These are phyloP conservation scores for Barnardius zonarius DNA, from an alignment of 2,113 vertebrate species.

Conservation along the genomic window DNA sequence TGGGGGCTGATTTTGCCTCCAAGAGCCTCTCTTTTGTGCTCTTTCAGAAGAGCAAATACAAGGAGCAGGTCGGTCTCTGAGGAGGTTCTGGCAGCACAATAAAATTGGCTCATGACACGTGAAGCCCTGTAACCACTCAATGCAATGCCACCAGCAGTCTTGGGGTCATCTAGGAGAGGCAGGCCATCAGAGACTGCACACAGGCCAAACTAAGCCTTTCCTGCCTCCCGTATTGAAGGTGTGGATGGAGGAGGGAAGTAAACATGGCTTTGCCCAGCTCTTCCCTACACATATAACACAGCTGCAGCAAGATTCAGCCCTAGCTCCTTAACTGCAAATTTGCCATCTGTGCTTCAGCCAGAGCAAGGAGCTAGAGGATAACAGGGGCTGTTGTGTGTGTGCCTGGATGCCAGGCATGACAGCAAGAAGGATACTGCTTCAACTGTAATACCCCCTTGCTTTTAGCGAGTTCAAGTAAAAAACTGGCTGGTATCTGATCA, in stretches of 20 bases:
- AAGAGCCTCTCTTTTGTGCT: background rate
- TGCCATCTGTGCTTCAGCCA: background rate
- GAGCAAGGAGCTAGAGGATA: background rate
- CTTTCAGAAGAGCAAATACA: background rate
- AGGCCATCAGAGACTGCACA: background rate
- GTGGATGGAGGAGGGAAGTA: background rate
- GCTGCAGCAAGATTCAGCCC: background rate
- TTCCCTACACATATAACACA: background rate
- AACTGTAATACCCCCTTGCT: background rate
- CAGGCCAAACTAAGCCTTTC: background rate
- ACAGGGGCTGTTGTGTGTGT: background rate
- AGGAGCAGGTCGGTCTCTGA: background rate
- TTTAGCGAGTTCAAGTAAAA: background rate
- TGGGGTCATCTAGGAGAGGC: background rate
- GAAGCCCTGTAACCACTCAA: background rate
- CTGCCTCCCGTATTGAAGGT: background rate
- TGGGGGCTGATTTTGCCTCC: background rate
- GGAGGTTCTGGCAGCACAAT: background rate
- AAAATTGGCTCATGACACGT: background rate
- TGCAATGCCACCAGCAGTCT: background rate
- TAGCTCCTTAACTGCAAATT: background rate
- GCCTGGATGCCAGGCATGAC: background rate
- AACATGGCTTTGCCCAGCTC: background rate
- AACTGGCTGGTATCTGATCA: background rate
- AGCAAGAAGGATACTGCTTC: background rate